Evolutionary conservation across 1,140 invertebrate genomes (phyloP), one percentile per base, ranked within the genome.

Genomic region (Riptortus pedestris): DNA sequence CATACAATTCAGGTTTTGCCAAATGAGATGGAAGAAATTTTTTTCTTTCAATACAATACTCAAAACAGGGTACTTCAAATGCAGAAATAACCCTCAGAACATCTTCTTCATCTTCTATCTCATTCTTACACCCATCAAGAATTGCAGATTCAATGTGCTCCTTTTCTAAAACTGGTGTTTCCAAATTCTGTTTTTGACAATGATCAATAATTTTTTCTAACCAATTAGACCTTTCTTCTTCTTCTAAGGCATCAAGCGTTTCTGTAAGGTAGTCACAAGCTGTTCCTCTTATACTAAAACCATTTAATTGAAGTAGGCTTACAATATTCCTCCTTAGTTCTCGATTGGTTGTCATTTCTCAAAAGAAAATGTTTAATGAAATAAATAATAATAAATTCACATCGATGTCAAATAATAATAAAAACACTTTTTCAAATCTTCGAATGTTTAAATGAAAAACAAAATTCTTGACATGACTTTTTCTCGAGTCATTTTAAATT

Each of bases 71-170:
- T 26, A 92, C 81, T 47, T 83, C 82, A 73, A 88, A 91, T 0
- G 85, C 86, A 76, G 86, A 81, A 62, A 95, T 91, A 0, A 94
- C 81, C 73, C 81, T 84, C 20, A 95, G 82, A 1, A 91, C 73
- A 5, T 88, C 85, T 73, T 91, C 90, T 45, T 83, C 80, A 61
- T 88, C 84, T 71, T 90, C 85, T 29, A 85, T 76, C 12, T 85
- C 82, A 65, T 81, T 80, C 29, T 81, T 78, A 52, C 86, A 83
- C 69, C 85, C 85, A 73, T 86, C 84, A 72, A 82, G 83, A 51
- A 89, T 83, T 16, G 89, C 90, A 67, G 79, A 71, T 74, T 90
- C 85, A 68, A 93, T 77, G 64, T 84, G 80, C 38, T 83, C 77
- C 60, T 83, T 80, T 66, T 86, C 84, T 51, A 95, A 81, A 60